Evolutionary conservation across 2,113 vertebrate species (phyloP).

Genomic region (Felis chaus): DNA sequence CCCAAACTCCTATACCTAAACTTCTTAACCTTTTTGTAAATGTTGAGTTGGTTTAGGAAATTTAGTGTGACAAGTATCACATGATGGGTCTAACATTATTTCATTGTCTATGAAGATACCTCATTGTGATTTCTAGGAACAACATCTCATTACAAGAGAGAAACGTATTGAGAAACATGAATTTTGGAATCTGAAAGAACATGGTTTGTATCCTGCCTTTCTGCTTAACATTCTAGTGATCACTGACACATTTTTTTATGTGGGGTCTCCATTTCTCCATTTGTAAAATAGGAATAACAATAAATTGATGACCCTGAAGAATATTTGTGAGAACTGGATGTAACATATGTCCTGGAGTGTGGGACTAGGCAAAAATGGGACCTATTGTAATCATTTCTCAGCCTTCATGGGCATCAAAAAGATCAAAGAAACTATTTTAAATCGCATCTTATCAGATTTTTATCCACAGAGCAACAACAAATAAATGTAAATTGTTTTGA

Average conservation of each 20-base stretch:
- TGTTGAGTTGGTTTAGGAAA: not conserved
- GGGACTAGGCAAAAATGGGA: not conserved
- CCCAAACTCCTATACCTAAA: not conserved
- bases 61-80: not conserved
- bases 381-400: not conserved
- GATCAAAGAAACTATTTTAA: not conserved
- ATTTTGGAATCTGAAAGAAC: not conserved
- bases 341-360: not conserved
- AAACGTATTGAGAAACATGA: not conserved
- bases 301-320: not conserved
- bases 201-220: not conserved
- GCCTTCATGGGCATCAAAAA: not conserved
- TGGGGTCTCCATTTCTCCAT: not conserved
- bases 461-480: not conserved
- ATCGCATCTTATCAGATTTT: conserved; percentile 12
- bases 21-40: not conserved
- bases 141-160: not conserved
- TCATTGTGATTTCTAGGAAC: not conserved
- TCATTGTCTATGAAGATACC: not conserved
- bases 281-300: not conserved
- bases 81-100: not conserved
- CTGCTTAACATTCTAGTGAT: not conserved
- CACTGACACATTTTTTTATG: not conserved
- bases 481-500: conserved; percentile 23
- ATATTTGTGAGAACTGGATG: not conserved